Evolutionary conservation across 2,797 vertebrate genomes (phyloP), one percentile per base, ranked within the genome.

Genomic region (Siniperca scherzeri): DNA sequence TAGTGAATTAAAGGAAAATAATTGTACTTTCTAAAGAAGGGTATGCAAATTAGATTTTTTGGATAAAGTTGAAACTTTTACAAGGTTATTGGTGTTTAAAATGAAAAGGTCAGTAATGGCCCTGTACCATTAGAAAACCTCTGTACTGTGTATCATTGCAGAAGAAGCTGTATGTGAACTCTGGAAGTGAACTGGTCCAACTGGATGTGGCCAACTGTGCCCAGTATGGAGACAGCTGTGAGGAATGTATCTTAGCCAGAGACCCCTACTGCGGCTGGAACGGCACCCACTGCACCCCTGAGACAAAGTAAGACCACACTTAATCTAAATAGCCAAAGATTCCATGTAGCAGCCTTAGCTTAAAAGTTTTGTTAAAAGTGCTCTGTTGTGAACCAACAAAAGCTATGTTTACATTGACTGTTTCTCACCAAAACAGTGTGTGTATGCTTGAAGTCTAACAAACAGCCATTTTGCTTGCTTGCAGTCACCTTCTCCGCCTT

Each of bases 211-310:
- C 7, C 9, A 77, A 83, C 78, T 96, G 96, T 73, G 0, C 7
- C 1, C 42, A 57, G 3, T 96, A 96, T 48, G 94, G 94, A 68
- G 6, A 88, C 0, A 77, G 17, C 3, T 95, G 94, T 73, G 14
- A 75, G 17, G 78, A 89, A 0, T 96, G 95, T 22, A n/a, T 89
- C 14, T 68, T 94, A 60, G 92, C 96, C 69, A 86, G 89, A 82
- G 95, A 96, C 70, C 96, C 96, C 0, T 89, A 96, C 91, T 96
- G 96, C 33, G 13, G 74, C 79, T 96, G 96, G 95, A 13, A 60
- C 0, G 1, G 4, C 2, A 2, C 0, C 2, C 7, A 0, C 0
- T 96, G 95, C 81, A 46, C 7, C 7, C 10, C 21, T 1, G 4
- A 22, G 0, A 77, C 70, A 19, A 0, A 13, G 90, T 93, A 89